phyloP scores from a whole-genome alignment of 2,113 vertebrate species.

The Centropus bengalensis region DNA sequence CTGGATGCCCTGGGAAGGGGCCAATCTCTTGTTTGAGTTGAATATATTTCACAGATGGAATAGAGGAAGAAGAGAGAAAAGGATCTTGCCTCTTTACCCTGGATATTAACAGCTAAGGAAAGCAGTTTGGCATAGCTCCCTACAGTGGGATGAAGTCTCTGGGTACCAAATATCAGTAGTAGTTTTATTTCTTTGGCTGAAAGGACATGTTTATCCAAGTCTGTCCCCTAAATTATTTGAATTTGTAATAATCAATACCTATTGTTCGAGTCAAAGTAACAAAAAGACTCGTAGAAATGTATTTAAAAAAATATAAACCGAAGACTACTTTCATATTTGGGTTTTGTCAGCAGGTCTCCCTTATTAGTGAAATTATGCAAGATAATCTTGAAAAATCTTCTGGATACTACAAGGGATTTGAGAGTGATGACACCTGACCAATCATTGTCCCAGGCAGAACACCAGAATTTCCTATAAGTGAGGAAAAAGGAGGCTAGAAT shows the following conservation, averaged over 20 bases:
- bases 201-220: neutral
- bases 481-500: neutral
- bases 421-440: neutral
- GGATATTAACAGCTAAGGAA: neutral
- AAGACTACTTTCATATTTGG: neutral
- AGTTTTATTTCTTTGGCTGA: neutral
- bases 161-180: neutral
- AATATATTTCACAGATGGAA: slow-evolving; percentile 37
- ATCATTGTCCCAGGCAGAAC: neutral
- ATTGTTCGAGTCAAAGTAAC: neutral
- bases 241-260: neutral
- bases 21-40: slow-evolving; percentile 16
- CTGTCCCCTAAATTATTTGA: neutral
- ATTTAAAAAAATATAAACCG: neutral
- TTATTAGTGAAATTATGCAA: neutral
- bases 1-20: slow-evolving; percentile 38
- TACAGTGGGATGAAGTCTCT: neutral
- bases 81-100: neutral
- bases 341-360: neutral
- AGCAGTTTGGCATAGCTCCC: neutral
- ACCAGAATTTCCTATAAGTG: neutral
- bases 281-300: neutral
- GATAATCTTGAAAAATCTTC: neutral
- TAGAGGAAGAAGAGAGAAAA: neutral
- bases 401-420: neutral